Evolutionary conservation across 2,888 invertebrate genomes (phyloP), one percentile per base, ranked within the genome.

Genomic region (Netelia melanura): DNA sequence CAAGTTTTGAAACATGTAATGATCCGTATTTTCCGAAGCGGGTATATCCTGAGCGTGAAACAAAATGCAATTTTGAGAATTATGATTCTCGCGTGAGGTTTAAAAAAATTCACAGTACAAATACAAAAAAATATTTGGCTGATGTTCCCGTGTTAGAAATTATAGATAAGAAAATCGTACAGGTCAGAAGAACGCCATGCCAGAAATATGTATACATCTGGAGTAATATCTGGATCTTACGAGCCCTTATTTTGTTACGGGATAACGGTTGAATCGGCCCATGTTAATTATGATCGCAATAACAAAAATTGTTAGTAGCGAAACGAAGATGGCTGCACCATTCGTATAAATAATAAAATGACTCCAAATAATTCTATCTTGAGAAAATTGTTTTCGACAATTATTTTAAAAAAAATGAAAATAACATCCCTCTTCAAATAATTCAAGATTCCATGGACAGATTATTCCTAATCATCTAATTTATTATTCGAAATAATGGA

Each of bases 1-100:
- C 86, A 98, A 94, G 91, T 97, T 96, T 94, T 96, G 96, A 89
- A 97, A 96, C 95, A 97, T 96, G 93, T 97, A 97, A 93, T 96
- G 96, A 86, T 91, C 91, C 25, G 91, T 91, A 88, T 96, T 96
- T 92, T 96, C 96, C 21, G 95, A 95, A 3, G 96, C 96, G 86
- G 97, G 96, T 93, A 97, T 96, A 90, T 97, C 97, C 97, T 97
- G 92, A 64, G n/a, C 67, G 65, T 8, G 21, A 52, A 74, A 77
- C 9, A 44, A 52, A 78, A 52, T 21, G 11, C 79, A 82, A 67
- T 70, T 81, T 68, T 70, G 43, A 64, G 38, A 44, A 21, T 48
- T 25, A 67, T 10, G 11, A 56, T 21, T 67, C 9, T 62, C 61
- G 44, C 25, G 61, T 21, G 8, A 61, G 10, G 38, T 56, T 65